A percentile compares a stretch with the other conserved stretches of the same genome.
Evolutionary conservation across 2,113 vertebrate species (phyloP).

Genomic region (Bothrops jararaca): DNA sequence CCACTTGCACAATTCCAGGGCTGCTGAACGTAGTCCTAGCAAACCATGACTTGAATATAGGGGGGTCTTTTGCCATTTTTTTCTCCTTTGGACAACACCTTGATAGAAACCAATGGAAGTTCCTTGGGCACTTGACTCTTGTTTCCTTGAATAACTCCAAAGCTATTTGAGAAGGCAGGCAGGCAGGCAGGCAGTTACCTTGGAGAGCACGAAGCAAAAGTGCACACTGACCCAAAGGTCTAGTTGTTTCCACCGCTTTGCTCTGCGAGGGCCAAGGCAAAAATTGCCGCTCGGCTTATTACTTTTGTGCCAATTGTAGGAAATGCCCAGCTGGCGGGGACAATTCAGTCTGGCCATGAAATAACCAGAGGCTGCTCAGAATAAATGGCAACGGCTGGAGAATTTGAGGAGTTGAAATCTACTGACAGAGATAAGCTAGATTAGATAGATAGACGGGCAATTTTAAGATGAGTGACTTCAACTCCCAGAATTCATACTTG

Average conservation of each 20-base stretch:
- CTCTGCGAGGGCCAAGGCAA: background rate
- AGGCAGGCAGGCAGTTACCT: background rate
- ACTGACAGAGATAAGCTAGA: too few relatives aligned
- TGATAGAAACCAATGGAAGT: background rate
- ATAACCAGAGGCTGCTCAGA: background rate
- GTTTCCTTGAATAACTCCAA: background rate
- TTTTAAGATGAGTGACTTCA: too few relatives aligned
- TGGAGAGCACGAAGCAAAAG: background rate
- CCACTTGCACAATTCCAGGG: background rate
- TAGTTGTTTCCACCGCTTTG: background rate
- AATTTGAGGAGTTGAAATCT: background rate
- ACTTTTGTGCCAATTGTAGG: background rate
- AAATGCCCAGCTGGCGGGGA: background rate
- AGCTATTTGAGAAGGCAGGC: accelerated
- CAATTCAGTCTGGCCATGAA: background rate
- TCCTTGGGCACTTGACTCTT: background rate
- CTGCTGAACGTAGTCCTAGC: background rate
- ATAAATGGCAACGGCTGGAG: background rate
- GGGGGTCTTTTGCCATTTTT: background rate
- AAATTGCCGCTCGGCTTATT: background rate
- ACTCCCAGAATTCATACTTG: background rate
- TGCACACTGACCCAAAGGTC: slow-evolving; percentile 1
- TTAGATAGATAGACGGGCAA: too few relatives aligned
- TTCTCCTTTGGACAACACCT: background rate
- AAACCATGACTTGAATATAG: background rate